Percentiles rank a stretch among this genome's conserved stretches.
Evolutionary conservation across 2,113 vertebrate species (phyloP).

Genomic region (Platycercus adscitus): DNA sequence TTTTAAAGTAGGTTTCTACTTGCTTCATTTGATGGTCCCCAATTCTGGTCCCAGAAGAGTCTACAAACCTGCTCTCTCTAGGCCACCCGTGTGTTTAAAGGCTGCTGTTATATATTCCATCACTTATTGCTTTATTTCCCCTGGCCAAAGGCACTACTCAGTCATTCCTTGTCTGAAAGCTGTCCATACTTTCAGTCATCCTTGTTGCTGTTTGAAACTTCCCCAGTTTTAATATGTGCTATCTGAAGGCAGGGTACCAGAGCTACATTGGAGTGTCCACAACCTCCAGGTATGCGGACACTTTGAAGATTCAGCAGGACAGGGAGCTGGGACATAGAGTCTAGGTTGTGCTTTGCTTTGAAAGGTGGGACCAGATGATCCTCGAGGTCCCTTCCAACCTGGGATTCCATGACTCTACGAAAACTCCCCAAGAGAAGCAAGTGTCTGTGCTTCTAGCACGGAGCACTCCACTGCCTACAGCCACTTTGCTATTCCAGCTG

Average conservation of each 20-base stretch:
- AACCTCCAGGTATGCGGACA: not conserved
- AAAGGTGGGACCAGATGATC: not conserved
- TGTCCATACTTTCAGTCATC: not conserved
- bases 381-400: not conserved
- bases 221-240: not conserved
- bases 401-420: not conserved
- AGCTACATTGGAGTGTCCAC: no score
- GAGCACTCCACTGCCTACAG: not conserved
- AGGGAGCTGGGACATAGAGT: not conserved
- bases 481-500: not conserved
- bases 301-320: not conserved
- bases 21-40: not conserved
- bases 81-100: not conserved
- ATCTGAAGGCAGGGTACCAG: not conserved
- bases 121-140: fast-evolving
- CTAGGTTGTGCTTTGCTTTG: not conserved
- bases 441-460: not conserved
- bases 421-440: not conserved
- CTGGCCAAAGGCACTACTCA: not conserved
- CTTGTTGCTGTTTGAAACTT: not conserved
- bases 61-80: not conserved
- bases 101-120: not conserved
- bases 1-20: not conserved
- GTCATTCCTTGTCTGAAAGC: not conserved
- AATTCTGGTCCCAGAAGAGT: not conserved